phyloP scores from a whole-genome alignment of 2,113 vertebrate species.

The Acrocephalus kingi region DNA sequence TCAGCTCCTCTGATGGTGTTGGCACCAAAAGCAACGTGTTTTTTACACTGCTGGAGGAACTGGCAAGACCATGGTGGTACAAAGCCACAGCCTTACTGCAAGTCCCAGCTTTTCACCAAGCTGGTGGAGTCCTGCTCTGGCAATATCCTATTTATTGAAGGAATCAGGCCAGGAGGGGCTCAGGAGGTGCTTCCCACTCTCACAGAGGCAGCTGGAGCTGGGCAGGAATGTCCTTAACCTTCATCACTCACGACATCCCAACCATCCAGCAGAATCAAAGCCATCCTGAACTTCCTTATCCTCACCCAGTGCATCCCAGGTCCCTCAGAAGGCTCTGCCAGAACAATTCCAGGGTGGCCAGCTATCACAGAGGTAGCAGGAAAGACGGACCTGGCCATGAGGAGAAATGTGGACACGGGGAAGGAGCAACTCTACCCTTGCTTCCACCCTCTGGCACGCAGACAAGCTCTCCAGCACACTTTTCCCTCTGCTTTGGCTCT shows the following conservation, averaged over 20 bases:
- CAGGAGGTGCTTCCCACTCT: neutral
- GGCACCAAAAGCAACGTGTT: neutral
- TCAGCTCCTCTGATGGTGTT: accelerated
- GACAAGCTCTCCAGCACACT: neutral
- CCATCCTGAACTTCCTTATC: neutral
- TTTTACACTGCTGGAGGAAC: neutral
- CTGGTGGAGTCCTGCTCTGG: neutral
- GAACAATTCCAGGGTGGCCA: accelerated
- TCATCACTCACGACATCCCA: neutral
- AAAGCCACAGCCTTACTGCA: neutral
- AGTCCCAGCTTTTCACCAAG: neutral
- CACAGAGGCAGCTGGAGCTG: accelerated
- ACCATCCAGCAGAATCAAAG: neutral
- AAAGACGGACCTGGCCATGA: neutral
- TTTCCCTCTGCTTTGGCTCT: neutral
- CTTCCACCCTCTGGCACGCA: neutral
- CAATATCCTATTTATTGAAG: neutral
- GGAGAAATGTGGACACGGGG: accelerated
- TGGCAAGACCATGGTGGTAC: neutral
- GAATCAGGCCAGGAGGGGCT: neutral
- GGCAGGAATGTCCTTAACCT: neutral
- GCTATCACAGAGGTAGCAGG: neutral
- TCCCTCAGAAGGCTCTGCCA: neutral
- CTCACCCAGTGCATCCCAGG: neutral
- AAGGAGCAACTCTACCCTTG: neutral